These are phyloP conservation scores for Xylocampa areola DNA, from an alignment of 2,888 invertebrate genomes.

Conservation along the genomic window DNA sequence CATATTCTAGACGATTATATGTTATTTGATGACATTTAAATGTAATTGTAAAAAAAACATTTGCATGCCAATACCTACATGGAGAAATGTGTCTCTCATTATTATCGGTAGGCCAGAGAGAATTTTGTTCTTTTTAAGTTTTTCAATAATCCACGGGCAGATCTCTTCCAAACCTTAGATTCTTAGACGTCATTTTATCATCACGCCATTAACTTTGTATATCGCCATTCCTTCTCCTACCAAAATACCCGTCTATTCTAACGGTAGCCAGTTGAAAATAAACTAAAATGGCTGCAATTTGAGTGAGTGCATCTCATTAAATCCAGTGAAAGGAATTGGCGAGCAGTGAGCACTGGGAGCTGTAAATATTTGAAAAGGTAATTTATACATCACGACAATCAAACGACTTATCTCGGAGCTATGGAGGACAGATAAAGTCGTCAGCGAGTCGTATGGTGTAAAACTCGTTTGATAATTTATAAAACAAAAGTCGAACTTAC, in stretches of 20 bases:
- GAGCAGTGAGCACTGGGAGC: constrained; percentile 25
- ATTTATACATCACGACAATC: constrained; percentile 8
- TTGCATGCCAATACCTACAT: no score
- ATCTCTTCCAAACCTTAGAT: no score
- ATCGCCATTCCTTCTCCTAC: background rate
- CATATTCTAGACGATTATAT: no score
- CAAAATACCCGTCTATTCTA: constrained; percentile 16
- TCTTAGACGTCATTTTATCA: no score
- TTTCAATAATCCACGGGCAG: no score
- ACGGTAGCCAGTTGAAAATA: constrained; percentile 38
- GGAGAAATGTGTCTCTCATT: no score
- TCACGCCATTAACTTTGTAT: background rate
- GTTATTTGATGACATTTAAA: no score
- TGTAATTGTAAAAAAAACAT: no score
- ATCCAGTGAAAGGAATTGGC: constrained; percentile 52
- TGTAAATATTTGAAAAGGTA: constrained; percentile 28
- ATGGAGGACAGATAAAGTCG: background rate
- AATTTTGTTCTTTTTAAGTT: no score
- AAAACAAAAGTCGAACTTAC: no score
- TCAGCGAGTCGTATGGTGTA: background rate
- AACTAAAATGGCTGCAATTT: constrained; percentile 48
- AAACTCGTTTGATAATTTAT: no score
- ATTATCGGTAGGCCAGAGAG: no score
- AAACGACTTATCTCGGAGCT: constrained; percentile 1
- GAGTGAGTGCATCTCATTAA: constrained; percentile 53